These are phyloP conservation scores for Acanthopleura granulata DNA, from an alignment of 2,888 invertebrate genomes.

Conservation along the genomic window DNA sequence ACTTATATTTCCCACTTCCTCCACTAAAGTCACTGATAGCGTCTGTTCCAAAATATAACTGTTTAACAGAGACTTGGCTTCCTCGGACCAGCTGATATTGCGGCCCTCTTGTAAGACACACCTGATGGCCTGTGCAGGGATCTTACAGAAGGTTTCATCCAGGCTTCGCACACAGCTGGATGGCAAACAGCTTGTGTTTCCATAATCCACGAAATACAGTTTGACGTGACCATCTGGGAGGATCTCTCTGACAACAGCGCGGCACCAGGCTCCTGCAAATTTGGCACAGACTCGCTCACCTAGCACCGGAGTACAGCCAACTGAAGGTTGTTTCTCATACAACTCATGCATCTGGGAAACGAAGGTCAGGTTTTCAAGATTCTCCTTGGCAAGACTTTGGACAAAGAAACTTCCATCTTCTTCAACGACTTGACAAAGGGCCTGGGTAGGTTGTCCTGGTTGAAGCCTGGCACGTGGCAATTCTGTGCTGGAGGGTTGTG, in stretches of 20 bases:
- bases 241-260: not conserved
- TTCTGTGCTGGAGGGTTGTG: not conserved
- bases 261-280: not conserved
- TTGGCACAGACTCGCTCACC: not conserved
- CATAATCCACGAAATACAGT: not conserved
- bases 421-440: not conserved
- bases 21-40: not conserved
- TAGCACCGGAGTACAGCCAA: no score
- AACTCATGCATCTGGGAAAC: not conserved
- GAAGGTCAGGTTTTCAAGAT: not conserved
- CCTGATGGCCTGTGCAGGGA: conserved; percentile 9
- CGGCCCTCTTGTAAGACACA: not conserved
- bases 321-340: not conserved
- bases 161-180: not conserved
- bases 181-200: not conserved
- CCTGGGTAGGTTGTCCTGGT: not conserved
- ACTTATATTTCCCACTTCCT: not conserved
- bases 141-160: not conserved
- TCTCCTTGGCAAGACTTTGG: not conserved
- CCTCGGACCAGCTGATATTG: not conserved
- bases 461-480: not conserved
- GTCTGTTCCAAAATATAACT: not conserved
- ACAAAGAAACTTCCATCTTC: not conserved
- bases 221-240: not conserved
- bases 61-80: not conserved